Evolutionary conservation across 2,113 vertebrate species (phyloP).

Genomic region (Microcebus ravelobensis): DNA sequence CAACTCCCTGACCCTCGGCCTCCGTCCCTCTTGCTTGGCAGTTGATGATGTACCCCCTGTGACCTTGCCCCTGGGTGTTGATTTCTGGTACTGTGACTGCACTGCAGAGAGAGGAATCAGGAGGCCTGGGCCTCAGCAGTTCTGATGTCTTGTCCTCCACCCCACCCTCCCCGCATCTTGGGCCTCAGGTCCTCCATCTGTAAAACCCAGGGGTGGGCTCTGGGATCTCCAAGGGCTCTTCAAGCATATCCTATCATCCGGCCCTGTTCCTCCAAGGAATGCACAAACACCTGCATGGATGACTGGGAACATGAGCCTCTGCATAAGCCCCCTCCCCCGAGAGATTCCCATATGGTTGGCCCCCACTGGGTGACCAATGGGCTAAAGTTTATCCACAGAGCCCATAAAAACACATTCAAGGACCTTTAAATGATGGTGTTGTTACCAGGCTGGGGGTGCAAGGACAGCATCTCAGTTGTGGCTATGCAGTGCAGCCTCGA

Average conservation of each 20-base stretch:
- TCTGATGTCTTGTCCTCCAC: neutral
- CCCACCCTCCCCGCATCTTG: neutral
- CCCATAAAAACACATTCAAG: neutral
- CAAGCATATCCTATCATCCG: neutral
- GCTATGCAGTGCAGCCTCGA: neutral
- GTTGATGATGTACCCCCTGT: neutral
- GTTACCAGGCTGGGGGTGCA: neutral
- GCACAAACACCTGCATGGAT: neutral
- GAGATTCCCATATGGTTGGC: neutral
- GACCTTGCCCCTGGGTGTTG: neutral
- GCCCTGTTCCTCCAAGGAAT: neutral
- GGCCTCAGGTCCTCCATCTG: neutral
- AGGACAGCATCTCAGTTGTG: neutral
- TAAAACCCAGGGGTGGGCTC: neutral
- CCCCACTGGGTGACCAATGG: neutral
- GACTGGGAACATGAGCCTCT: too few species aligned
- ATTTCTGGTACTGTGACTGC: neutral
- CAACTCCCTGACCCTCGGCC: neutral
- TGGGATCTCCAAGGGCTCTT: neutral
- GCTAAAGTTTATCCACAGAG: neutral
- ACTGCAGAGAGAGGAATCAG: neutral
- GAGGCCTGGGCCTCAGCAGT: neutral
- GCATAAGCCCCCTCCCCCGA: accelerated
- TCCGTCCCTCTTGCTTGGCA: neutral
- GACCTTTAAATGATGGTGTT: neutral